Base-by-base conservation (phyloP, 2,113 vertebrate species). In the Hippocampus zosterae region DNA sequence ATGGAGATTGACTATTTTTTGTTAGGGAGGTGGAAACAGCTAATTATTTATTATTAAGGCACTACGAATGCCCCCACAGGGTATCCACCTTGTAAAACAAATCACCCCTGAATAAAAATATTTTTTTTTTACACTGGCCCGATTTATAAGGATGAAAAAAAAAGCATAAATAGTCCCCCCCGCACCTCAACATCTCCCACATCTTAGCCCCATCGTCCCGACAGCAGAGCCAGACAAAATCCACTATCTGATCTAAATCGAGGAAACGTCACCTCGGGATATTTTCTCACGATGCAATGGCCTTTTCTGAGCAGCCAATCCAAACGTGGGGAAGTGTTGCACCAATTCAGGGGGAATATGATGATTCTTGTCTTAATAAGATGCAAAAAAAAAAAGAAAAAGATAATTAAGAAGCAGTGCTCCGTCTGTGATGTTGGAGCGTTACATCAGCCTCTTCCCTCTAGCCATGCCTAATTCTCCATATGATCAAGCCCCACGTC, bases 401-500 rank as follows among this genome's bases (percentile, higher is more conserved):
- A n/a, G 73, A 82, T 78, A 77, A 84, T 79, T 73, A 75, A 79
- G 83, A 79, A 68, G 57, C 19, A 63, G 69, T 53, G 50, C 68
- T 64, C 59, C 56, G 42, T 79, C 73, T 42, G 67, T 71, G 56
- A 72, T 90, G 86, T 87, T 85, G 65, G 9, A 70, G 79, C 33
- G 69, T 85, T 88, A 80, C 88, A 89, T 87, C 88, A 84, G 85
- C 81, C 67, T 88, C 69, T 76, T 65, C 52, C 84, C 85, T 86
- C 80, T n/a, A 79, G 82, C 84, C 81, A 83, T 76, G 79, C 82
- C 82, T 86, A 62, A 81, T 65, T 55, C 70, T 77, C 59, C 71
- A 55, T 70, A 56, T 76, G 72, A 63, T 62, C 46, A 73, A 74
- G n/a, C 69, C 75, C 69, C 27, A 59, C 70, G 72, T 79, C 75